phyloP scores from a whole-genome alignment of 2,113 vertebrate species.

The Calyptommatus sinebrachiatus region DNA sequence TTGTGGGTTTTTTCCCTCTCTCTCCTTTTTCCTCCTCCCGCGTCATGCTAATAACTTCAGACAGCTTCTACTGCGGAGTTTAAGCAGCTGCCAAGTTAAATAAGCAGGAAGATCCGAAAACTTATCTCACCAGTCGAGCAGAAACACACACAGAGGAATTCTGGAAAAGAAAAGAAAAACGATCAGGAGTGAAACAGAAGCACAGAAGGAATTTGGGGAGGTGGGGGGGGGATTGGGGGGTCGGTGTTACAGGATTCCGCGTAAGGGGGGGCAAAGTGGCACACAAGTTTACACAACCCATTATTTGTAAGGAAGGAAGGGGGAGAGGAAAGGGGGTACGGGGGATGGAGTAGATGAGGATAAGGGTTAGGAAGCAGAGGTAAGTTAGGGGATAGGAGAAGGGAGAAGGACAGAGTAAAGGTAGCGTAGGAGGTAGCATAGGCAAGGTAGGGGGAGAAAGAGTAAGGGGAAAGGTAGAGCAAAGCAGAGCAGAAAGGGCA shows the following conservation, averaged over 20 bases:
- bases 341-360: no score
- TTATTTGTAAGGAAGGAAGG: background rate
- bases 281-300: no score
- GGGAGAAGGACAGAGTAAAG: no score
- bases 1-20: no score
- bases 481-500: no score
- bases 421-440: no score
- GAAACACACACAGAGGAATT: constrained; percentile 19
- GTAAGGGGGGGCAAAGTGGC: background rate
- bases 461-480: no score
- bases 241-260: background rate
- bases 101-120: constrained; percentile 59
- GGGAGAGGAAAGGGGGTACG: no score
- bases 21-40: background rate
- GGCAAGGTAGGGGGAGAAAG: no score
- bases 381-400: no score
- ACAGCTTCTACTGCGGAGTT: constrained; percentile 67
- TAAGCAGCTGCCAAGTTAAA: constrained; percentile 72
- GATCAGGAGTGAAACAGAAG: background rate
- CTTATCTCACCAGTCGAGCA: constrained; percentile 45
- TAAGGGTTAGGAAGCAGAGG: no score
- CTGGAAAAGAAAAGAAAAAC: background rate
- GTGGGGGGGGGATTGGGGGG: background rate
- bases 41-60: constrained; percentile 62
- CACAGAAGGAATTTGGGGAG: background rate